Evolutionary conservation across 2,113 vertebrate genomes (phyloP).

Genomic region (Tonatia bakeri): DNA sequence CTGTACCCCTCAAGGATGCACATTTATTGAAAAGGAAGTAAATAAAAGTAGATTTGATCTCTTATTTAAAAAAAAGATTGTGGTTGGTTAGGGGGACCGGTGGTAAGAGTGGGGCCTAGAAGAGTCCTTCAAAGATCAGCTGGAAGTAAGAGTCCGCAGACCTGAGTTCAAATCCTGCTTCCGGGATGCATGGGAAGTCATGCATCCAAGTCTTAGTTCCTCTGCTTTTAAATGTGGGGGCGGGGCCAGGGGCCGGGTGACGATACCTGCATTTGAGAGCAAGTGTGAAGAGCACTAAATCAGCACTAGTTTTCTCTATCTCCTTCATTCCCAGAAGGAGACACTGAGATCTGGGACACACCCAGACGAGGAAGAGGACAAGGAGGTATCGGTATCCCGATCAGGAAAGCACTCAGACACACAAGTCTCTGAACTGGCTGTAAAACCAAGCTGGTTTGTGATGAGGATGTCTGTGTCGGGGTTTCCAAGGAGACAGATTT

Average conservation of each 20-base stretch:
- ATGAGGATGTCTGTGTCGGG: background rate
- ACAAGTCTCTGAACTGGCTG: background rate
- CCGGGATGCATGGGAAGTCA: background rate
- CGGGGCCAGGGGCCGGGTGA: too few relatives aligned
- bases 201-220: background rate
- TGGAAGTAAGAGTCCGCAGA: background rate
- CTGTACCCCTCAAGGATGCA: background rate
- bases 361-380: background rate
- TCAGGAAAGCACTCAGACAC: background rate
- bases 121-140: background rate
- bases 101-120: background rate
- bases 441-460: background rate
- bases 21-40: background rate
- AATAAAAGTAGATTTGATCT: background rate
- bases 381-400: background rate
- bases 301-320: background rate
- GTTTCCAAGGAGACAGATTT: conserved; percentile 65
- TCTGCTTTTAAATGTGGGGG: background rate
- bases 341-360: background rate
- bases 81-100: background rate
- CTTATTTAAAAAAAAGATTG: background rate
- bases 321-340: background rate
- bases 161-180: background rate
- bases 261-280: background rate
- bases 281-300: background rate